Evolutionary conservation across 1,140 invertebrate species (phyloP).

Genomic region (Stegodyphus dumicola): DNA sequence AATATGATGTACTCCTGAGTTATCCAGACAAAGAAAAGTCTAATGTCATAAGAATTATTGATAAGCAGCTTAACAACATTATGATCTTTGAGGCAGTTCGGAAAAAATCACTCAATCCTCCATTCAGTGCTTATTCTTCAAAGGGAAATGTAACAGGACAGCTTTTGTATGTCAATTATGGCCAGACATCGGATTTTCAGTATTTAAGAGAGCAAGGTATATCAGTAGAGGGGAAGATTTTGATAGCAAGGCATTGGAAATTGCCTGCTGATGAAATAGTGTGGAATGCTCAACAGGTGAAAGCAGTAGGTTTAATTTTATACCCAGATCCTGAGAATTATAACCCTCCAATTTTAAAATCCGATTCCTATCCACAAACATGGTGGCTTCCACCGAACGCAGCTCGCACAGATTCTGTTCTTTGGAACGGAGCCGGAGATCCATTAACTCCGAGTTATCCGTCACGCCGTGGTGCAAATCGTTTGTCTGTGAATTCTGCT

Average conservation of each 20-base stretch:
- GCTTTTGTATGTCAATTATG: slow-evolving; percentile 63
- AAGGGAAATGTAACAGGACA: slow-evolving; percentile 52
- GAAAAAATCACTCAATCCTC: slow-evolving; percentile 11
- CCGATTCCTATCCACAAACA: slow-evolving; percentile 68
- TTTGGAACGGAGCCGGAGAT: slow-evolving; percentile 70
- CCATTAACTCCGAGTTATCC: slow-evolving; percentile 71
- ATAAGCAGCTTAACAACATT: slow-evolving; percentile 37
- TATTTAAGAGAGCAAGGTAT: slow-evolving; percentile 58
- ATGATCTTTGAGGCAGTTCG: slow-evolving; percentile 7
- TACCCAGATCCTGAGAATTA: slow-evolving; percentile 72
- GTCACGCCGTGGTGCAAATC: slow-evolving; percentile 61
- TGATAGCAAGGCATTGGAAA: slow-evolving; percentile 62
- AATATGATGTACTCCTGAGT: slow-evolving; percentile 64
- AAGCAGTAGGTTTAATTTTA: slow-evolving; percentile 69
- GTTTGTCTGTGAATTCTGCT: slow-evolving; percentile 41
- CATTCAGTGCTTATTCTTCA: slow-evolving; percentile 62
- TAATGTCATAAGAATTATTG: slow-evolving; percentile 62
- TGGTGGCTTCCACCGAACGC: slow-evolving; percentile 71
- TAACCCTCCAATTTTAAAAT: slow-evolving; percentile 64
- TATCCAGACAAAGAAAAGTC: slow-evolving; percentile 60
- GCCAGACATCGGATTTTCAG: slow-evolving; percentile 59
- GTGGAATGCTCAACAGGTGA: slow-evolving; percentile 51
- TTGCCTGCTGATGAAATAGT: slow-evolving; percentile 60
- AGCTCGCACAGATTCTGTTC: slow-evolving; percentile 68
- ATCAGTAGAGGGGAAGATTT: slow-evolving; percentile 62